These are phyloP conservation scores for Holacanthella duospinosa DNA, from an alignment of 2,888 invertebrate genomes.

Conservation along the genomic window DNA sequence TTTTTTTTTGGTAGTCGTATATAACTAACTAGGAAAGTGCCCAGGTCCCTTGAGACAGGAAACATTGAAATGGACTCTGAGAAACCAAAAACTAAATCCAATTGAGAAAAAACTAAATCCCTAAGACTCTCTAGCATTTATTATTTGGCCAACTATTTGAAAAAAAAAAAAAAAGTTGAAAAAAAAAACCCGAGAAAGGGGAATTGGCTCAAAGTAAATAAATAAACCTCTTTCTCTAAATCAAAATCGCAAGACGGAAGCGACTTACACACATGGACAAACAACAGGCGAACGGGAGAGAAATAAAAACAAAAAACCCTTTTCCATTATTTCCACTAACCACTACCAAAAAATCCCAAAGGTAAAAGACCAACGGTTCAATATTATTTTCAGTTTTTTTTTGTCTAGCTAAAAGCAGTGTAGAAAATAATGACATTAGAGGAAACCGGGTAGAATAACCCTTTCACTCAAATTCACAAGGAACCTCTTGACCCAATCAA, in stretches of 20 bases:
- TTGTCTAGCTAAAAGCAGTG: background rate
- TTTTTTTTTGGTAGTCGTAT: background rate
- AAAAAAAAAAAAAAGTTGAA: background rate
- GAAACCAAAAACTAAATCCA: background rate
- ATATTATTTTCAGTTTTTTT: background rate
- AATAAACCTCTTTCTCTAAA: background rate
- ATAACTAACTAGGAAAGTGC: too few relatives aligned
- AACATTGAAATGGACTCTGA: background rate
- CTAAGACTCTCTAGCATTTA: background rate
- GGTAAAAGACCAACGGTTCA: background rate
- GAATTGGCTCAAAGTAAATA: background rate
- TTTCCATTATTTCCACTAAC: too few relatives aligned
- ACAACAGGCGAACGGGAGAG: background rate
- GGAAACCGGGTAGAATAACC: background rate
- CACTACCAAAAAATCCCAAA: background rate
- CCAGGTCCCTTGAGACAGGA: background rate
- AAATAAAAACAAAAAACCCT: background rate
- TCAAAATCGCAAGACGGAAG: background rate
- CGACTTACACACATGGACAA: background rate
- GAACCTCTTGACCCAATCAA: background rate
- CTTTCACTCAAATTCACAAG: background rate
- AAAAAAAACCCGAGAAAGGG: background rate
- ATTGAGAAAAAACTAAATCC: background rate
- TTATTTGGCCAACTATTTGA: too few relatives aligned
- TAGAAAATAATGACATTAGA: background rate